These are phyloP conservation scores for Bubalus kerabau DNA, from an alignment of 2,113 vertebrate species.

Conservation along the genomic window DNA sequence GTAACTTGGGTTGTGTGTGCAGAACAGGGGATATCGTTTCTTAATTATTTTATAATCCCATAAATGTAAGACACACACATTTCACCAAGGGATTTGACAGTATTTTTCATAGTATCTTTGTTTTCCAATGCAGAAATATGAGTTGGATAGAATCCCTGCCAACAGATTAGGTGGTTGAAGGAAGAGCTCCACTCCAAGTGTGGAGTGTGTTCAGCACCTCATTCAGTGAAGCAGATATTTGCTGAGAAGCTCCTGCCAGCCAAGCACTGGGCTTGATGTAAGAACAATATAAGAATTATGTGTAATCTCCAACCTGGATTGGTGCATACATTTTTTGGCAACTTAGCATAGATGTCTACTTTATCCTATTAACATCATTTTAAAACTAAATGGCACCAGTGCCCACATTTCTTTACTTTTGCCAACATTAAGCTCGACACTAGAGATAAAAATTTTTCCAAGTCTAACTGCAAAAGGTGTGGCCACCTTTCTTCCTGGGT, in stretches of 20 bases:
- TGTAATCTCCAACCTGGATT: not conserved
- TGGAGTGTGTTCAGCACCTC: rapidly evolving
- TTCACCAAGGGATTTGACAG: not conserved
- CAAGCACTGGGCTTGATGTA: not conserved
- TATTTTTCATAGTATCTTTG: not conserved
- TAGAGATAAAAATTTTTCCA: not conserved
- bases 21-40: not conserved
- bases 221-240: not conserved
- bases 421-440: not conserved
- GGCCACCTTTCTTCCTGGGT: no score
- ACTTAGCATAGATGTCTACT: not conserved
- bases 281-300: not conserved
- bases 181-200: not conserved
- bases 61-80: not conserved
- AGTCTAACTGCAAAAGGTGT: not conserved
- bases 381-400: not conserved
- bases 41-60: not conserved
- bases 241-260: not conserved
- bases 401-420: not conserved
- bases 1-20: not conserved
- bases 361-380: not conserved
- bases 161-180: no score
- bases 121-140: not conserved
- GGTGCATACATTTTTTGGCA: not conserved
- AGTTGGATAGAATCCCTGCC: not conserved